Percentiles rank a stretch among this genome's conserved stretches.
These are phyloP conservation scores for Setophaga petechia DNA, from an alignment of 2,113 vertebrate genomes.

Conservation along the genomic window DNA sequence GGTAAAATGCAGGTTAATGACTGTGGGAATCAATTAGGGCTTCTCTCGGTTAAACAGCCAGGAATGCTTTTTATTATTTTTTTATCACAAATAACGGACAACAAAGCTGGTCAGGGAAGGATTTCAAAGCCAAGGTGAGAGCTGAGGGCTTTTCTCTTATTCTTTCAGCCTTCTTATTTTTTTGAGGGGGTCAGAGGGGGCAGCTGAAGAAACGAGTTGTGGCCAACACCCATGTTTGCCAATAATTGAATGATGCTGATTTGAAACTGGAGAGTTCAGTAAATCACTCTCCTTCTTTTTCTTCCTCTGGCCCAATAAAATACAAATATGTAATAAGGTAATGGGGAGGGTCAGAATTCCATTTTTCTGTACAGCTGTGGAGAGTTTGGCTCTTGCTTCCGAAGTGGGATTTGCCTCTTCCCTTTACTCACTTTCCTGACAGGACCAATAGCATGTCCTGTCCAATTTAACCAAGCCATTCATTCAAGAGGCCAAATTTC, in stretches of 20 bases:
- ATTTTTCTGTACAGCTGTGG: neutral
- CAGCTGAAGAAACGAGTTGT: neutral
- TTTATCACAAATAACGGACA: conserved; percentile 65
- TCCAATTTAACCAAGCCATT: neutral
- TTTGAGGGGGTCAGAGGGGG: accelerated
- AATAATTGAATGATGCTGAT: neutral
- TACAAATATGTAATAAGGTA: neutral
- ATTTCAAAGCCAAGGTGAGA: conserved; percentile 25
- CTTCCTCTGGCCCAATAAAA: neutral
- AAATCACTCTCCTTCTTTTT: neutral
- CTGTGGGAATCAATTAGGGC: conserved; percentile 93
- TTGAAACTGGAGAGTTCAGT: neutral
- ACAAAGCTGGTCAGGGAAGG: conserved; percentile 53
- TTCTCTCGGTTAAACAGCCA: conserved; percentile 82
- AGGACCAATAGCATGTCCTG: neutral
- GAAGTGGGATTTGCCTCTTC: neutral
- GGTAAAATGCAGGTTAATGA: conserved; percentile 96
- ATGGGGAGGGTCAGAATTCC: neutral
- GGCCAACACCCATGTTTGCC: neutral
- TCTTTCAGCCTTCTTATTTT: neutral
- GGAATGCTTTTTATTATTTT: conserved; percentile 66
- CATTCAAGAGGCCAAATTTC: neutral
- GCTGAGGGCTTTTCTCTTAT: neutral
- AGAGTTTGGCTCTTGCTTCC: neutral
- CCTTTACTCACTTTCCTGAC: neutral